phyloP scores from a whole-genome alignment of 2,888 invertebrate genomes.

The Gymnocheta viridis region DNA sequence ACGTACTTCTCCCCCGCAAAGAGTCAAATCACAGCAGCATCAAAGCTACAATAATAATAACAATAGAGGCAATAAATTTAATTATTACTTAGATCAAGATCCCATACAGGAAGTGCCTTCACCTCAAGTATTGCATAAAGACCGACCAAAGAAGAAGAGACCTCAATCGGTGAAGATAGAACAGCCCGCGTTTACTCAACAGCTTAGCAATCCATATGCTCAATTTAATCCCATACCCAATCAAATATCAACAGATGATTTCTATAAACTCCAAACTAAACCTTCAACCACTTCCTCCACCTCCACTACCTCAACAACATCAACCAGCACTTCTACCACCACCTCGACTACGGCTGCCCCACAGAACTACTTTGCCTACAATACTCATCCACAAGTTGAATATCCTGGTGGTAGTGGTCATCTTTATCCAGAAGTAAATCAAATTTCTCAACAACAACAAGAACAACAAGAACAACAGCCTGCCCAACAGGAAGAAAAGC shows the following conservation, averaged over 20 bases:
- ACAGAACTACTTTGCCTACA: conserved; percentile 76
- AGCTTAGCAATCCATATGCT: conserved; percentile 77
- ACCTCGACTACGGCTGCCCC: conserved; percentile 77
- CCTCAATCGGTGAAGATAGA: conserved; percentile 76
- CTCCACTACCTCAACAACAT: conserved; percentile 81
- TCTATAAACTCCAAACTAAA: conserved; percentile 75
- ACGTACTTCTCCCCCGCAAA: conserved; percentile 61
- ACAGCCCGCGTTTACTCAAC: conserved; percentile 71
- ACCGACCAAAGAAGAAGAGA: conserved; percentile 79
- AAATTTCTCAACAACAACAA: conserved; percentile 38
- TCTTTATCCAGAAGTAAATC: conserved; percentile 76
- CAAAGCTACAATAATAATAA: conserved; percentile 69
- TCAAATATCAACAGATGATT: conserved; percentile 79
- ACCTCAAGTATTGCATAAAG: conserved; percentile 78
- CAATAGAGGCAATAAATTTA: conserved; percentile 78
- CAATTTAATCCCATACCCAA: conserved; percentile 77
- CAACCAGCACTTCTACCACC: conserved; percentile 83
- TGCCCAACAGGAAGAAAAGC: conserved; percentile 71
- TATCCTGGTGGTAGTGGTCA: conserved; percentile 78
- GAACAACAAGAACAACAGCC: conserved; percentile 22
- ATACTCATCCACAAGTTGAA: conserved; percentile 77
- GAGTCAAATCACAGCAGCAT: conserved; percentile 71
- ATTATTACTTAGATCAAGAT: conserved; percentile 78
- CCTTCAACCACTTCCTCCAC: conserved; percentile 76
- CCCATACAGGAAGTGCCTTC: conserved; percentile 78